These are phyloP conservation scores for Heliconius charithonia DNA, from an alignment of 2,888 invertebrate species.

Conservation along the genomic window DNA sequence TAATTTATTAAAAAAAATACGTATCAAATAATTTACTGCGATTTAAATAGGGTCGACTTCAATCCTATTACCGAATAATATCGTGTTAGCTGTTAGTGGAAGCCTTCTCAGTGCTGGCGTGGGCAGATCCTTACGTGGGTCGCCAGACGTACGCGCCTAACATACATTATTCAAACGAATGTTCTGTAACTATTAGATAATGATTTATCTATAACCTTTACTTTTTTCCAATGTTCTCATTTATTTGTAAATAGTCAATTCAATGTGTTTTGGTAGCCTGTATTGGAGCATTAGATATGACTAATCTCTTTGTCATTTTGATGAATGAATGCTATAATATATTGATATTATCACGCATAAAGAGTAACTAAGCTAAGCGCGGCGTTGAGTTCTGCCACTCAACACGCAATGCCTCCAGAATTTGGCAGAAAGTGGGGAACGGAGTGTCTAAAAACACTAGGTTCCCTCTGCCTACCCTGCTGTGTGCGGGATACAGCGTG, in stretches of 20 bases:
- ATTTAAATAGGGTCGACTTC: slow-evolving; percentile 52
- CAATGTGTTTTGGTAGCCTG: slow-evolving; percentile 7
- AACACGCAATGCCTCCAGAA: no score
- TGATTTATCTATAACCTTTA: slow-evolving; percentile 30
- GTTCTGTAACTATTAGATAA: slow-evolving; percentile 36
- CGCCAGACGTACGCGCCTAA: slow-evolving; percentile 62
- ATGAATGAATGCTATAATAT: slow-evolving; percentile 5
- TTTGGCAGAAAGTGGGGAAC: no score
- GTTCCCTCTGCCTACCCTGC: no score
- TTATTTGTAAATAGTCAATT: slow-evolving; percentile 35
- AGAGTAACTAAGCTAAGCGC: no score
- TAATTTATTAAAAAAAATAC: background rate
- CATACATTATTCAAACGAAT: slow-evolving; percentile 32
- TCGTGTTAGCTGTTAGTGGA: slow-evolving; percentile 66
- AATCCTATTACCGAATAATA: slow-evolving; percentile 76
- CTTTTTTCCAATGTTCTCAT: slow-evolving; percentile 16
- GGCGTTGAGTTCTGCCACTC: no score
- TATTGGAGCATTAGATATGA: slow-evolving; percentile 27
- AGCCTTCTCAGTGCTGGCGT: slow-evolving; percentile 58
- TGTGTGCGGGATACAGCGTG: no score
- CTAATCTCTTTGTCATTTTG: slow-evolving; percentile 4
- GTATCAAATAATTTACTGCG: slow-evolving; percentile 37
- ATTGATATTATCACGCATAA: background rate
- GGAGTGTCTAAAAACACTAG: no score
- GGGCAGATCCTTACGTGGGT: slow-evolving; percentile 50